Percentiles rank a stretch among this genome's conserved stretches.
Conservation (phyloP, 2,113 vertebrate species). For the human region GRCh38 chr2:12323501-12324000, state of each 20-base stretch:
- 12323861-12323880: not conserved
- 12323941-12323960: not conserved
- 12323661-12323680: too few species aligned
- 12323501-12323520: rapidly evolving
- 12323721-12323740: not conserved
- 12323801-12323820: not conserved
- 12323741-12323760: not conserved
- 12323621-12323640: not conserved
- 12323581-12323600: not conserved
- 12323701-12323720: not conserved
- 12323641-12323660: not conserved
- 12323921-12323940: too few species aligned
- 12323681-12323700: not conserved
- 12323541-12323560: rapidly evolving
- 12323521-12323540: not conserved
- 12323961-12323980: not conserved
- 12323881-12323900: not conserved
- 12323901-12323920: not conserved
- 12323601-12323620: rapidly evolving
- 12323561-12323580: not conserved
- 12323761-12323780: not conserved
- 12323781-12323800: not conserved
- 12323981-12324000: not conserved
- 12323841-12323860: not conserved
- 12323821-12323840: not conserved